A percentile compares a stretch with the other conserved stretches of the same genome.
phyloP scores from a whole-genome alignment of 2,797 vertebrate genomes.

The Sebastes ruberrimus region DNA sequence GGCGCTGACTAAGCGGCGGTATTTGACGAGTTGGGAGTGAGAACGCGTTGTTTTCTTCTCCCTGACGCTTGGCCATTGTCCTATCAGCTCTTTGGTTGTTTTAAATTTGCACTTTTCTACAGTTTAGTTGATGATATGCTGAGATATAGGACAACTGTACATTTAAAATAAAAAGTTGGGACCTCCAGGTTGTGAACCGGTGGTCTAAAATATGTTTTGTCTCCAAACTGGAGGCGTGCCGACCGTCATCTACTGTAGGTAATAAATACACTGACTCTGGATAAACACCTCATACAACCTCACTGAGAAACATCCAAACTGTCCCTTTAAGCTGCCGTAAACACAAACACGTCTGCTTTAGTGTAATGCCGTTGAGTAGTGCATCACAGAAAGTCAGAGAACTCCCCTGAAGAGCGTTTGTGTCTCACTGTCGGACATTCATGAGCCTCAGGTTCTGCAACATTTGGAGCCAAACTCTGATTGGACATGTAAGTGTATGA shows the following conservation, averaged over 20 bases:
- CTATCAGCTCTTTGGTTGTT: too few relatives aligned
- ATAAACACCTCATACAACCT: background rate
- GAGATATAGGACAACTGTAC: too few relatives aligned
- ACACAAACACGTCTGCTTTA: conserved; percentile 28
- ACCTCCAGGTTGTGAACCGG: too few relatives aligned
- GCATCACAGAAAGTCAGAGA: conserved; percentile 18
- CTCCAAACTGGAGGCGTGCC: too few relatives aligned
- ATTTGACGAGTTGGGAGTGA: too few relatives aligned
- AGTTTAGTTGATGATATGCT: too few relatives aligned
- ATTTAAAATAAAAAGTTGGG: too few relatives aligned
- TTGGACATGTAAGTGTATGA: conserved; percentile 36
- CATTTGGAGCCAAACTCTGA: conserved; percentile 34
- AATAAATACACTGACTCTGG: background rate
- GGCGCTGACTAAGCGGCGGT: too few relatives aligned
- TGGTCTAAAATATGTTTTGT: too few relatives aligned
- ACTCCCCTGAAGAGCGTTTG: conserved; percentile 2
- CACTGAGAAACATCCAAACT: background rate
- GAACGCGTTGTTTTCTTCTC: too few relatives aligned
- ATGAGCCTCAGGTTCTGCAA: conserved; percentile 9
- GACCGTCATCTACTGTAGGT: background rate
- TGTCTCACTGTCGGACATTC: conserved; percentile 36
- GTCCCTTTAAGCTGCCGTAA: conserved; percentile 46
- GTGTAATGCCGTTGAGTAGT: conserved; percentile 23
- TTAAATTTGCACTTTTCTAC: too few relatives aligned
- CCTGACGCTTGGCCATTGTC: too few relatives aligned